Conservation (phyloP, 1,140 invertebrate species). For the Drosophila grimshawi region DNA sequence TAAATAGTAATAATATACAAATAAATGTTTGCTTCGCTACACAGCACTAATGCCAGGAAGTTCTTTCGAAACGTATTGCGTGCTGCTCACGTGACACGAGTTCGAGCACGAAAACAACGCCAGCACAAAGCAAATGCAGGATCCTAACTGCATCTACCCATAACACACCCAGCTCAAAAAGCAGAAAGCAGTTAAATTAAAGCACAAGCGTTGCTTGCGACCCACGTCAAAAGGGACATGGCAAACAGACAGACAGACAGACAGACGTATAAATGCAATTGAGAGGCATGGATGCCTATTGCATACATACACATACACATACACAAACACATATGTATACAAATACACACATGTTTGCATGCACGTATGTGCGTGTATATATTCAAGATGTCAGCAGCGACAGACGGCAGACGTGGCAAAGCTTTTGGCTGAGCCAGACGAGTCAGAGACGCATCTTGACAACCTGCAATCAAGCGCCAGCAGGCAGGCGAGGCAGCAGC, state of each 20-base stretch:
- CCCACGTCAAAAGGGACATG: slow-evolving; percentile 68
- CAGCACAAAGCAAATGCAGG: background rate
- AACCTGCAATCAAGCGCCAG: slow-evolving; percentile 76
- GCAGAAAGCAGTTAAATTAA: slow-evolving; percentile 57
- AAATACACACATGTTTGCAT: too few species aligned
- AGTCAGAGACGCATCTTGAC: slow-evolving; percentile 57
- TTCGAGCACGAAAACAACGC: too few species aligned
- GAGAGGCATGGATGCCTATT: slow-evolving; percentile 43
- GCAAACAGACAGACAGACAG: slow-evolving; percentile 40
- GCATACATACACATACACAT: background rate
- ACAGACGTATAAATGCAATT: slow-evolving; percentile 33
- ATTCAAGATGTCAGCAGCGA: slow-evolving; percentile 57
- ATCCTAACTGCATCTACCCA: background rate
- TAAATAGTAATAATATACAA: too few species aligned
- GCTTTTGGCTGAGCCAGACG: slow-evolving; percentile 57
- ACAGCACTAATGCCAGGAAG: too few species aligned
- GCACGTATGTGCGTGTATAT: background rate
- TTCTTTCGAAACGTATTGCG: background rate
- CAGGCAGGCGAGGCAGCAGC: slow-evolving; percentile 40
- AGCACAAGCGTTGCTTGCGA: slow-evolving; percentile 52
- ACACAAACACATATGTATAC: too few species aligned
- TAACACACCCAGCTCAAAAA: slow-evolving; percentile 11
- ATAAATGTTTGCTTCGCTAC: too few species aligned
- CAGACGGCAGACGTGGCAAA: slow-evolving; percentile 19
- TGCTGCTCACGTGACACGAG: slow-evolving; percentile 28